Percentiles rank a stretch among this genome's conserved stretches.
These are phyloP conservation scores for Mycalesis mineus DNA, from an alignment of 2,888 invertebrate genomes.

Conservation along the genomic window DNA sequence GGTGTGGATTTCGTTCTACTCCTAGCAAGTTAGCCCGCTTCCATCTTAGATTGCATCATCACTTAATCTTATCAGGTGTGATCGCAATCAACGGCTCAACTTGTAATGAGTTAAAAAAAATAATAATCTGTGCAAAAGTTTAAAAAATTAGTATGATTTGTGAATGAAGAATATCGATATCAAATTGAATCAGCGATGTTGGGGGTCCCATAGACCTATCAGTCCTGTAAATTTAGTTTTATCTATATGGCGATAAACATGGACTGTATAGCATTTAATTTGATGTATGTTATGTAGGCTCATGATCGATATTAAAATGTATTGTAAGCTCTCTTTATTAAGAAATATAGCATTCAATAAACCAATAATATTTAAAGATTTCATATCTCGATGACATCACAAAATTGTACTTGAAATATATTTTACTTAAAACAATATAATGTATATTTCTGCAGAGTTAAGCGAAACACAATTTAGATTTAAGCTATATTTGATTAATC, in stretches of 20 bases:
- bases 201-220: background rate
- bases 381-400: constrained; percentile 23
- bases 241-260: constrained; percentile 17
- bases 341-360: constrained; percentile 16
- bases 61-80: too few species aligned
- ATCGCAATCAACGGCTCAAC: too few species aligned
- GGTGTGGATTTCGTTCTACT: too few species aligned
- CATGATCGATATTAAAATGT: constrained; percentile 26
- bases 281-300: constrained; percentile 32
- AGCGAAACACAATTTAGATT: constrained; percentile 20
- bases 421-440: background rate
- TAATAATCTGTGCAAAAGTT: too few species aligned
- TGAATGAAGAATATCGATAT: constrained; percentile 3
- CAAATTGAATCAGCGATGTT: constrained; percentile 1
- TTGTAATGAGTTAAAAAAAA: too few species aligned
- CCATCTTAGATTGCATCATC: too few species aligned
- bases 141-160: too few species aligned
- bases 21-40: too few species aligned
- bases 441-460: constrained; percentile 20
- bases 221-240: constrained; percentile 8
- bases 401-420: constrained; percentile 1
- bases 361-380: constrained; percentile 5
- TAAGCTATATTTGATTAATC: constrained; percentile 28
- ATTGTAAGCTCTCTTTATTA: constrained; percentile 33
- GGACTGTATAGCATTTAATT: constrained; percentile 47